Percentiles rank a stretch among this genome's conserved stretches.
Conservation (phyloP, 2,888 invertebrate species). For the Lissonota sp. region DNA sequence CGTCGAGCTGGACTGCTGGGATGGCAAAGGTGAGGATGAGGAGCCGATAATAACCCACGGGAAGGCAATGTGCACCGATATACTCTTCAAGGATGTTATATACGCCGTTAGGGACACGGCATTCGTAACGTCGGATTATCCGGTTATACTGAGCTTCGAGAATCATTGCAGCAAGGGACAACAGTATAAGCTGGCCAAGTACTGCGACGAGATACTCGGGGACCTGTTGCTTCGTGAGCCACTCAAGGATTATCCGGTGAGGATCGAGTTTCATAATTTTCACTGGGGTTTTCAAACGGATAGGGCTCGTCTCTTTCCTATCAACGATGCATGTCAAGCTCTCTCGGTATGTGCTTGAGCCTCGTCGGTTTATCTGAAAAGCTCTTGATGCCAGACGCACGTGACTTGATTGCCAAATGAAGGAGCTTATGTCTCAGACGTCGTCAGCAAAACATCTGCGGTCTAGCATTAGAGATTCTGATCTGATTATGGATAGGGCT, state of each 20-base stretch:
- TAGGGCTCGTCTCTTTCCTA: too few relatives aligned
- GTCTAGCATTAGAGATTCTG: constrained; percentile 1
- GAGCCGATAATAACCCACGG: constrained; percentile 99
- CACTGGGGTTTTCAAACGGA: too few relatives aligned
- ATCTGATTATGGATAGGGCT: constrained; percentile 23
- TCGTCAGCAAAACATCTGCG: background rate
- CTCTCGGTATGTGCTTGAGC: too few relatives aligned
- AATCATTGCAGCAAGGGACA: constrained; percentile 99
- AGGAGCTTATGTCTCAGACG: background rate
- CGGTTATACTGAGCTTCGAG: constrained; percentile 99
- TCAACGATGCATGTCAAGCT: too few relatives aligned
- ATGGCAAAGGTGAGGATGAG: constrained; percentile 98
- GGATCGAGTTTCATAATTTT: constrained; percentile 51
- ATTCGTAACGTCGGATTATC: constrained; percentile 98
- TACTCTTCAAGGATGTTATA: constrained; percentile 98
- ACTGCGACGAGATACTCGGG: constrained; percentile 98
- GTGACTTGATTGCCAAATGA: constrained; percentile 26
- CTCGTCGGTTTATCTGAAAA: background rate
- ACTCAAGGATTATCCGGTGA: constrained; percentile 93
- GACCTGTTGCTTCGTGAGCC: constrained; percentile 96
- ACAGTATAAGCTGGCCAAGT: constrained; percentile 99
- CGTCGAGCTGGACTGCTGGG: constrained; percentile 99
- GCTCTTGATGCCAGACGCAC: background rate
- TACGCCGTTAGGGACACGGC: constrained; percentile 99
- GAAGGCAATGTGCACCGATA: constrained; percentile 99